Percentiles rank a stretch among this genome's conserved stretches.
Conservation (phyloP, 2,888 invertebrate species). For the Netelia virgata region DNA sequence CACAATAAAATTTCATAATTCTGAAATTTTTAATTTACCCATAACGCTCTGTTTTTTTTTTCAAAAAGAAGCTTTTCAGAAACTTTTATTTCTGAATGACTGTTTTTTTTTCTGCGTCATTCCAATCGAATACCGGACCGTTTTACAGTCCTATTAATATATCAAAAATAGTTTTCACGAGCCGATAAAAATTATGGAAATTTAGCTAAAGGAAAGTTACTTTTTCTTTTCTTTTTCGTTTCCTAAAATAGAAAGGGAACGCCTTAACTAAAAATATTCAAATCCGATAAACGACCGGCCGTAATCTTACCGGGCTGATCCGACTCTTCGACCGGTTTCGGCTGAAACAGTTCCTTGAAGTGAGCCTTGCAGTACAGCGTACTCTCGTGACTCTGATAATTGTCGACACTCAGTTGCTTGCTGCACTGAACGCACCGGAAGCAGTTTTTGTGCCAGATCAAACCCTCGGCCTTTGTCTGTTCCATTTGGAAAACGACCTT, state of each 20-base stretch:
- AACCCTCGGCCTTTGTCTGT: constrained; percentile 95
- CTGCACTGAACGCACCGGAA: constrained; percentile 97
- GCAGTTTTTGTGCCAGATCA: constrained; percentile 97
- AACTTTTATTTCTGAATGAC: too few species aligned
- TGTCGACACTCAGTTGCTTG: constrained; percentile 97
- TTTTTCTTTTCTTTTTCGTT: too few species aligned
- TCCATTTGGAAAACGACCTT: constrained; percentile 99
- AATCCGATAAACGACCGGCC: constrained; percentile 30
- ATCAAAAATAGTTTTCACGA: too few species aligned
- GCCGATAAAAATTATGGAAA: too few species aligned
- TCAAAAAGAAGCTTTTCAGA: too few species aligned
- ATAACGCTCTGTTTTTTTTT: background rate
- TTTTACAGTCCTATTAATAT: too few species aligned
- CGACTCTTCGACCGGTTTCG: constrained; percentile 93
- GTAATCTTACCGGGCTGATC: constrained; percentile 88
- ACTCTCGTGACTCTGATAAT: constrained; percentile 96
- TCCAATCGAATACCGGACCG: too few species aligned
- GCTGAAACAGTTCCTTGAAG: constrained; percentile 96
- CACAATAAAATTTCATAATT: constrained; percentile 13
- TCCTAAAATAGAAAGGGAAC: background rate
- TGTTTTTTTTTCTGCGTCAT: too few species aligned
- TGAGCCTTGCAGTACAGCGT: constrained; percentile 96
- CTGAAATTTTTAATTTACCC: background rate
- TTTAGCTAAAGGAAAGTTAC: too few species aligned
- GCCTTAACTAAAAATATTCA: background rate